phyloP scores from a whole-genome alignment of 2,888 invertebrate species.

The Laspeyria flexula region DNA sequence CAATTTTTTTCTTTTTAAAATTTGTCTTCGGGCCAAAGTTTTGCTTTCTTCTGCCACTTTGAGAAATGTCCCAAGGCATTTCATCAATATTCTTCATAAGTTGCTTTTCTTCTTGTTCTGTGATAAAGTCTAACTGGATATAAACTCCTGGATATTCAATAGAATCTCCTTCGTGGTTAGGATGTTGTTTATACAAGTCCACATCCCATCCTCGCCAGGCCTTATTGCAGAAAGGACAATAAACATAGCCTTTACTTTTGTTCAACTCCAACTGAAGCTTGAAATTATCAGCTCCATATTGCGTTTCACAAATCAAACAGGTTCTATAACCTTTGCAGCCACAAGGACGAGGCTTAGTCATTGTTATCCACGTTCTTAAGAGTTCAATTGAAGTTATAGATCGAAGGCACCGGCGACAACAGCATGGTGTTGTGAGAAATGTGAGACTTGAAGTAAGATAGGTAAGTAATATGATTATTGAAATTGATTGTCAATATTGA shows the following conservation, averaged over 20 bases:
- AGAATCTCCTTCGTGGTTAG: constrained; percentile 87
- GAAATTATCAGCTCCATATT: constrained; percentile 75
- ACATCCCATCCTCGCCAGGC: constrained; percentile 92
- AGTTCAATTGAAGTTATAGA: too few species aligned
- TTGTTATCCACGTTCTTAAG: constrained; percentile 54
- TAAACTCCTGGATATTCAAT: constrained; percentile 89
- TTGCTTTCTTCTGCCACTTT: constrained; percentile 98
- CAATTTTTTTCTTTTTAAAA: constrained; percentile 96
- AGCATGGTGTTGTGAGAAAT: too few species aligned
- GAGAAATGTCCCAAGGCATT: constrained; percentile 95
- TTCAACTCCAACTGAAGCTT: constrained; percentile 73
- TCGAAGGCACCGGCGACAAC: too few species aligned
- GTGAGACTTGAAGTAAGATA: too few species aligned
- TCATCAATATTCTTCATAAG: constrained; percentile 90
- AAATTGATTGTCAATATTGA: too few species aligned
- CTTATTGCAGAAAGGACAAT: constrained; percentile 91
- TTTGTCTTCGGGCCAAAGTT: constrained; percentile 99
- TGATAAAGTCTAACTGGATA: constrained; percentile 91
- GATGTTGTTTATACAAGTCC: constrained; percentile 87
- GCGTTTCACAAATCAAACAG: constrained; percentile 93
- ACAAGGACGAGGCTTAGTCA: constrained; percentile 91
- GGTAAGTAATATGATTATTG: too few species aligned
- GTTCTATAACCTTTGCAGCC: constrained; percentile 97
- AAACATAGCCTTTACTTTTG: constrained; percentile 88
- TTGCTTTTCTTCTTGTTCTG: constrained; percentile 87